Base-by-base conservation (phyloP, 2,797 vertebrate genomes). In the Notoglanidium macrostoma region DNA sequence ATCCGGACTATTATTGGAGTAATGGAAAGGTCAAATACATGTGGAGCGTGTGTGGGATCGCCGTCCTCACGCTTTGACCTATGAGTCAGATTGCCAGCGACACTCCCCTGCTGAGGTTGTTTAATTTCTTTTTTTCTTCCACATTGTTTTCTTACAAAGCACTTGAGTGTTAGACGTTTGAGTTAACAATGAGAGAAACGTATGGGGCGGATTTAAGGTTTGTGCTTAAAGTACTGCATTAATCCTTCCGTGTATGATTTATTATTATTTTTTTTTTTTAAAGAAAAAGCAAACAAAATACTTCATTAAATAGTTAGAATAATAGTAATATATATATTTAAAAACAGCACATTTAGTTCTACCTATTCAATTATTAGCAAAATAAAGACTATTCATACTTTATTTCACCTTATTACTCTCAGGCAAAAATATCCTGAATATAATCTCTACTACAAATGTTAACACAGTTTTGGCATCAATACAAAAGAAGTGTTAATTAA, bases 21-120 rank as follows among this genome's bases (percentile, higher is more conserved):
- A 57, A 55, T 63, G 68, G 82, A 88, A 88, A 88, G 87, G 87
- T 88, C 87, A 85, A 76, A 61, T 32, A 59, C 83, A 81, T 85
- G 87, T 85, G 83, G 87, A 85, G 77, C 74, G 68, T 87, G 81
- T 81, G 87, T 81, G 83, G 77, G 63, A 63, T 88, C 23, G 29
- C 44, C 29, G 76, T 29, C 83, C 77, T 85, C 83, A 14, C 3
- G 77, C 77, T 88, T 88, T 88, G 76, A 81, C 78, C 87, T 88
- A 88, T 88, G 87, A 88, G 76, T 88, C 87, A 88, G 83, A 85
- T 74, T 57, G 65, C 67, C 77, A 70, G 83, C 68, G 67, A 85
- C 77, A 82, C 68, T 73, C 87, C 74, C 87, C 83, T 88, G 83
- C 87, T 88, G 87, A 74, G 83, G 81, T 46, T 14, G 65, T 85